phyloP scores from a whole-genome alignment of 2,888 invertebrate genomes.

The Drosophila maculinotata region DNA sequence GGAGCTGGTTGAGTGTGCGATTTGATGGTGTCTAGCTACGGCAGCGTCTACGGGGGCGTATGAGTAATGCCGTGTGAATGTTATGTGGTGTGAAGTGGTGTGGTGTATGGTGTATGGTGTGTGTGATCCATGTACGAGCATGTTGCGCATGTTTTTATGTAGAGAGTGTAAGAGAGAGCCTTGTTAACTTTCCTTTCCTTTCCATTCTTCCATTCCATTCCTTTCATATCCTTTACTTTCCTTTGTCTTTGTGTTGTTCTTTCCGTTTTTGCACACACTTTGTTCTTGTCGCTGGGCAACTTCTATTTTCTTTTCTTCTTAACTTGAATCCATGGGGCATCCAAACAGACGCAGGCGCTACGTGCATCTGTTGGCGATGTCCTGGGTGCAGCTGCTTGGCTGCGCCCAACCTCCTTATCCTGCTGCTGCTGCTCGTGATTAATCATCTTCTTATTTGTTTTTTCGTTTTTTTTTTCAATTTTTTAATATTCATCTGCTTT shows the following conservation, averaged over 20 bases:
- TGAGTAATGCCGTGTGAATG: constrained; percentile 53
- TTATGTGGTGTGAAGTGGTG: constrained; percentile 2
- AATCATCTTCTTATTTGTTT: constrained; percentile 11
- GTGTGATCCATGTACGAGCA: too few species aligned
- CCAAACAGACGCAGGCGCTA: constrained; percentile 58
- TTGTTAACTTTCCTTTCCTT: constrained; percentile 17
- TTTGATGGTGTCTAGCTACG: constrained; percentile 25
- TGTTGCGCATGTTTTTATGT: constrained; percentile 7
- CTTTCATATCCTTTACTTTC: constrained; percentile 7
- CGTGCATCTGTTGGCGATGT: constrained; percentile 47
- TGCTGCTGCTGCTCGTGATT: constrained; percentile 47
- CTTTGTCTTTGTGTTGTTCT: constrained; percentile 14
- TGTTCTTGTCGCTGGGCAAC: constrained; percentile 72
- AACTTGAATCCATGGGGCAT: constrained; percentile 66
- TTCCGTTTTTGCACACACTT: constrained; percentile 61
- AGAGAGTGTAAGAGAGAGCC: constrained; percentile 12
- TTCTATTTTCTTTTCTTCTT: constrained; percentile 51
- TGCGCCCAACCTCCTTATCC: constrained; percentile 43
- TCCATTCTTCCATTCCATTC: constrained; percentile 6
- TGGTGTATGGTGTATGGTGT: constrained; percentile 12
- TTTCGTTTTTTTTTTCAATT: constrained; percentile 11
- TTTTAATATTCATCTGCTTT: constrained; percentile 15
- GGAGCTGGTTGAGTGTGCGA: constrained; percentile 44
- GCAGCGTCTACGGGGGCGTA: constrained; percentile 49
- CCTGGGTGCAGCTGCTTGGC: constrained; percentile 39